These are phyloP conservation scores for Neoascia interrupta DNA, from an alignment of 2,888 invertebrate species.

Conservation along the genomic window DNA sequence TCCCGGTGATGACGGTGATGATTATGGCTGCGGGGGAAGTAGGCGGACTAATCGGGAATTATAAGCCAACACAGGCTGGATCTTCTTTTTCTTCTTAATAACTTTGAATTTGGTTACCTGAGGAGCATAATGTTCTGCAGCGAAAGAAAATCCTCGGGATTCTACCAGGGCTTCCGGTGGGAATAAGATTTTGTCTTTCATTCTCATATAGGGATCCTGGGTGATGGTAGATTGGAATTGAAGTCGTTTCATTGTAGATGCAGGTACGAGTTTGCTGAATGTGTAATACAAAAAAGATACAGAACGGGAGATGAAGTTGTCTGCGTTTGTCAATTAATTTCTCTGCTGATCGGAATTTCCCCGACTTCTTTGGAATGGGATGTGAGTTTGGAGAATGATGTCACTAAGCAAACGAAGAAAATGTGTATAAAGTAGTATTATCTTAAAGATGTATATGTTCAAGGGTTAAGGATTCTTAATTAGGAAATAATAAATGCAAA, in stretches of 20 bases:
- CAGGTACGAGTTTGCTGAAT: not conserved
- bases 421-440: no score
- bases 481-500: no score
- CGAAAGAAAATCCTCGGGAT: slow-evolving; percentile 24
- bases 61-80: slow-evolving; percentile 35
- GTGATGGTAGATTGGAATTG: no score
- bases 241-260: no score
- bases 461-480: no score
- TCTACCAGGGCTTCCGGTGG: not conserved
- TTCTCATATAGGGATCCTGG: not conserved
- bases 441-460: no score
- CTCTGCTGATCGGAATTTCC: no score
- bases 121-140: slow-evolving; percentile 25
- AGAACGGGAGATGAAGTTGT: not conserved
- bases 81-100: slow-evolving; percentile 38
- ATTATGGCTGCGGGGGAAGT: not conserved
- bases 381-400: no score
- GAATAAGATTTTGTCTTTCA: not conserved
- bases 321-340: not conserved
- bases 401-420: no score
- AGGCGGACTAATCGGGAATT: slow-evolving; percentile 54
- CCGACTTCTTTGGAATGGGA: no score
- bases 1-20: slow-evolving; percentile 36
- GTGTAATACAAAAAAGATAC: no score
- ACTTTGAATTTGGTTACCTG: slow-evolving; percentile 50